These are phyloP conservation scores for Chelon labrosus DNA, from an alignment of 2,797 vertebrate genomes.

Conservation along the genomic window DNA sequence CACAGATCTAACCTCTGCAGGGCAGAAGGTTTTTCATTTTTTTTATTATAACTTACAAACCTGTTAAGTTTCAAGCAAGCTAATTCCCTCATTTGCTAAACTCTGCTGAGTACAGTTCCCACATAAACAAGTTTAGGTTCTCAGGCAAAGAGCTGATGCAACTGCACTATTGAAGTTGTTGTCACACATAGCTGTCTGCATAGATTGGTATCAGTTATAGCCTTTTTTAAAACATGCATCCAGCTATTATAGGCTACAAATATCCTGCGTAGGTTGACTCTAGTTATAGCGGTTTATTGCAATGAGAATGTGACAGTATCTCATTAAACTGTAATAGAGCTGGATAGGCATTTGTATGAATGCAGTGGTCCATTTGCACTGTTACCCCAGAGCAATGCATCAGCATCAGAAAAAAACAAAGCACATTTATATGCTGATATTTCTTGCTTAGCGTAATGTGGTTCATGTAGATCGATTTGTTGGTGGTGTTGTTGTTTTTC, in stretches of 20 bases:
- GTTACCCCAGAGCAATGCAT: no score
- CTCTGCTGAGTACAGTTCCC: not conserved
- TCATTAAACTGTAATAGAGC: not conserved
- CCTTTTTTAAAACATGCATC: not conserved
- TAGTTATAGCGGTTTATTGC: not conserved
- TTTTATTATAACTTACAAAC: not conserved
- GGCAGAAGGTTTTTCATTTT: not conserved
- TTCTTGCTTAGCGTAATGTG: not conserved
- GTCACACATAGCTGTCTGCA: not conserved
- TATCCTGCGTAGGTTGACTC: not conserved
- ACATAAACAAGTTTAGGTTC: not conserved
- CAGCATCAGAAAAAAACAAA: no score
- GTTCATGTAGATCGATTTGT: not conserved
- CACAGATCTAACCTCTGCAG: not conserved
- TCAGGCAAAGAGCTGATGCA: not conserved
- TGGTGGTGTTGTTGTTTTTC: not conserved
- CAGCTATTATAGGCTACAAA: not conserved
- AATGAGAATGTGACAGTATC: not conserved
- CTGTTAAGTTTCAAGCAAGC: not conserved
- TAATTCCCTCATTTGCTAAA: slow-evolving; percentile 10
- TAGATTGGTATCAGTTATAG: not conserved
- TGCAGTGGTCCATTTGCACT: not conserved
- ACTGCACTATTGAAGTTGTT: not conserved
- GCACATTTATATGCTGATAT: not conserved
- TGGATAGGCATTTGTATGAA: not conserved